Conservation (phyloP, 2,888 invertebrate genomes). For the Callosobruchus maculatus region DNA sequence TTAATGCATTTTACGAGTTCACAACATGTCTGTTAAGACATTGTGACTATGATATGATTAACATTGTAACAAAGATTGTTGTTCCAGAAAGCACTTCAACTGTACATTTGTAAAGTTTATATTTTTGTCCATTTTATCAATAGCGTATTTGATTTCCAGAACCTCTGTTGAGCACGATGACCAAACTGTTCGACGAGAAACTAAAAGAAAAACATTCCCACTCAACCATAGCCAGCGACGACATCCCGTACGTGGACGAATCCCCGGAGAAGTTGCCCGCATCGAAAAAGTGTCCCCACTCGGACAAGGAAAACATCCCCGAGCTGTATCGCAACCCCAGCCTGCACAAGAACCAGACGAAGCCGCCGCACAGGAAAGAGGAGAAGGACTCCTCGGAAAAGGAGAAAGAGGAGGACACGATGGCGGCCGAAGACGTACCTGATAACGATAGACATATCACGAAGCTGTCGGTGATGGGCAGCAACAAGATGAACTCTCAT, state of each 20-base stretch:
- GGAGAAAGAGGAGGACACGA: conserved; percentile 51
- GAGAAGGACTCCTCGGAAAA: conserved; percentile 46
- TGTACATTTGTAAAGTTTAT: too few species aligned
- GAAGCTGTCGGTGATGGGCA: conserved; percentile 20
- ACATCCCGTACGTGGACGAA: conserved; percentile 71
- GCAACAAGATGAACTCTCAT: conserved; percentile 28
- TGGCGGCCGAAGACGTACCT: conserved; percentile 27
- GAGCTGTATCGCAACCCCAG: conserved; percentile 53
- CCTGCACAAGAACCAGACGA: conserved; percentile 49
- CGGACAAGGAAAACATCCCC: conserved; percentile 43
- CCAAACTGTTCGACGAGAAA: conserved; percentile 78
- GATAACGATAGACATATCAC: conserved; percentile 42
- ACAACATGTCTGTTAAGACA: too few species aligned
- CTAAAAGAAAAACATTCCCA: conserved; percentile 65
- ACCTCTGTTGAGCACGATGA: conserved; percentile 80
- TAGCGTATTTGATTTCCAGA: conserved; percentile 55
- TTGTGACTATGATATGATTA: too few species aligned
- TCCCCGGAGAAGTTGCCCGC: conserved; percentile 54
- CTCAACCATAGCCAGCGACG: conserved; percentile 49
- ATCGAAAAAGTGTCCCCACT: conserved; percentile 29
- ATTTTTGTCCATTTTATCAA: not conserved
- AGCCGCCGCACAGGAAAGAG: conserved; percentile 34
- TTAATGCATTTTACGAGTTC: too few species aligned
- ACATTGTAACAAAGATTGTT: too few species aligned
- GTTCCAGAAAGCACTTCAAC: too few species aligned